Evolutionary conservation across 2,888 invertebrate species (phyloP).

Genomic region (Pediacus dermestoides): DNA sequence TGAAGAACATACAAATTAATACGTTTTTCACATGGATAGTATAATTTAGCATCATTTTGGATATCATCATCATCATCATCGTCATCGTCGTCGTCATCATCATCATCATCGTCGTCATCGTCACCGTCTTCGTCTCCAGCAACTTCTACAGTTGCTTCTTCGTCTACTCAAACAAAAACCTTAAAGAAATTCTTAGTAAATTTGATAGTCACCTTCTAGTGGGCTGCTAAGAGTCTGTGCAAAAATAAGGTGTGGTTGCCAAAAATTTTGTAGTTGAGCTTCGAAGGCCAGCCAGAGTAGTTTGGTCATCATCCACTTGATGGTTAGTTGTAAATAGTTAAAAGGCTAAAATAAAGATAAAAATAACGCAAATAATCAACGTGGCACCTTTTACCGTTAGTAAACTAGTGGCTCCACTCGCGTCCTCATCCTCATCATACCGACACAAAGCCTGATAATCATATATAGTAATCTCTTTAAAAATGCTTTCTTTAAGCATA

Average conservation of each 20-base stretch:
- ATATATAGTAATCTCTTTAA: slow-evolving; percentile 70
- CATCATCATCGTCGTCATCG: slow-evolving; percentile 12
- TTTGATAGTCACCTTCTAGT: no score
- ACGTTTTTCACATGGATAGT: slow-evolving; percentile 43
- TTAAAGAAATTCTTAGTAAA: not conserved
- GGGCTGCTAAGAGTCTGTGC: no score
- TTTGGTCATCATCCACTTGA: slow-evolving; percentile 50
- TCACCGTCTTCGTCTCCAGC: slow-evolving; percentile 9
- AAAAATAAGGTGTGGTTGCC: not conserved
- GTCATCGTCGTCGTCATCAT: slow-evolving; percentile 46
- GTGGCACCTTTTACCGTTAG: slow-evolving; percentile 46
- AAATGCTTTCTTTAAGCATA: slow-evolving; percentile 69
- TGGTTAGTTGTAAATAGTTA: slow-evolving; percentile 38
- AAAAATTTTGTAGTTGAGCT: not conserved
- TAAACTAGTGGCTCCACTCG: slow-evolving; percentile 37
- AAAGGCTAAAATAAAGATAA: slow-evolving; percentile 47
- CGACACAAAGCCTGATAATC: slow-evolving; percentile 81
- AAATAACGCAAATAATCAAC: no score
- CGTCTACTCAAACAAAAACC: slow-evolving; percentile 3
- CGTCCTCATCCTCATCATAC: slow-evolving; percentile 46
- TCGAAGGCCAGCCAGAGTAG: slow-evolving; percentile 20
- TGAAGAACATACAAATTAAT: slow-evolving; percentile 39
- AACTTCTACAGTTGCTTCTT: not conserved
- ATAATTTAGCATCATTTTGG: slow-evolving; percentile 37
- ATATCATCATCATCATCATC: slow-evolving; percentile 47